Percentiles rank a stretch among this genome's conserved stretches.
Conservation (phyloP, 1,140 invertebrate species). For the Leptoteleia sp. region DNA sequence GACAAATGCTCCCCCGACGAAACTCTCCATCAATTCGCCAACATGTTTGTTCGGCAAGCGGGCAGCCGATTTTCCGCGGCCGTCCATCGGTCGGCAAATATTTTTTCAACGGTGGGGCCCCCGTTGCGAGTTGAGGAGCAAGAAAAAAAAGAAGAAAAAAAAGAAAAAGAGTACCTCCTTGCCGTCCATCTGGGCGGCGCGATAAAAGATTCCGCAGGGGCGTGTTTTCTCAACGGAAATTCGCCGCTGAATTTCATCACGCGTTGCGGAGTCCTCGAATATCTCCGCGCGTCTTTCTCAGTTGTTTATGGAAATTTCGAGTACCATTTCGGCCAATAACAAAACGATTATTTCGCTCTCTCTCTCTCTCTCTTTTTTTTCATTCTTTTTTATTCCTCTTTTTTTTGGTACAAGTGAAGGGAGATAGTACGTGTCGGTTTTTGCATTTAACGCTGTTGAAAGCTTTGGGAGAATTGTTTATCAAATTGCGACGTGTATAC, state of each 20-base stretch:
- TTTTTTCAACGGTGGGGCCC: slow-evolving; percentile 22
- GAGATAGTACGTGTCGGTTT: no score
- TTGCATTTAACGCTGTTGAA: no score
- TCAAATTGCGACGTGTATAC: no score
- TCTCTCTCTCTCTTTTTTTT: no score
- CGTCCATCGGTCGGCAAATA: slow-evolving; percentile 32
- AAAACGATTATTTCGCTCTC: no score
- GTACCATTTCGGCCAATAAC: slow-evolving; percentile 7
- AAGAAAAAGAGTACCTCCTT: no score
- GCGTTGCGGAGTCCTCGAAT: background rate
- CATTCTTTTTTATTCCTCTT: no score
- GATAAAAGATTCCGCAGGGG: slow-evolving; percentile 10
- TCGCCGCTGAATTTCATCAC: slow-evolving; percentile 8
- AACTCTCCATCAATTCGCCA: slow-evolving; percentile 50
- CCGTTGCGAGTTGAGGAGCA: no score
- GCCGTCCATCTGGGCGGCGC: no score
- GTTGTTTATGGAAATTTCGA: slow-evolving; percentile 36
- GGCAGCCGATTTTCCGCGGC: slow-evolving; percentile 18
- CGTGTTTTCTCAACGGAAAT: slow-evolving; percentile 28
- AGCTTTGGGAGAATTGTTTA: slow-evolving; percentile 9
- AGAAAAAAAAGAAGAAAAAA: no score
- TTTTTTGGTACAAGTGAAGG: no score
- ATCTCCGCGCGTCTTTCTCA: no score
- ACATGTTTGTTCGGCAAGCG: slow-evolving; percentile 33
- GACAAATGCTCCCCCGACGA: slow-evolving; percentile 27